Percentiles rank a stretch among this genome's conserved stretches.
phyloP scores from a whole-genome alignment of 1,140 invertebrate species.

The Pseudomyrmex flavicornis region DNA sequence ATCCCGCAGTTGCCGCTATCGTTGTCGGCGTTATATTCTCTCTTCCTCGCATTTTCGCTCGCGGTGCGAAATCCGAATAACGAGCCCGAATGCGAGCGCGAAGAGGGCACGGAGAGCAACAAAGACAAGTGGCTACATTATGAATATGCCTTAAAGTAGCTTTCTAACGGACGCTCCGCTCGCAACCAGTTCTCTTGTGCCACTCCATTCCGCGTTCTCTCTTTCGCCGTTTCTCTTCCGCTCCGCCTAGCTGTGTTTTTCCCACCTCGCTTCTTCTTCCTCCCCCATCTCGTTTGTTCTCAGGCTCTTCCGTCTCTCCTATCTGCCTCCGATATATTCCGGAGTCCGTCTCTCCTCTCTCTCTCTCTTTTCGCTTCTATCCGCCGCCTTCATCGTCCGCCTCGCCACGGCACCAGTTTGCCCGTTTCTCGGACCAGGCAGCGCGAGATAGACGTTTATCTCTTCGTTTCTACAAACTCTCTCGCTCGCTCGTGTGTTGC shows the following conservation, averaged over 20 bases:
- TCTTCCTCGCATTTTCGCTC: slow-evolving; percentile 53
- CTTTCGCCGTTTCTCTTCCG: slow-evolving; percentile 22
- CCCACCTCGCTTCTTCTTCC: slow-evolving; percentile 10
- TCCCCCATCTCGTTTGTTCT: background rate
- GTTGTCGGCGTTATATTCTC: slow-evolving; percentile 58
- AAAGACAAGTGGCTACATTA: slow-evolving; percentile 56
- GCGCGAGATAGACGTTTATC: slow-evolving; percentile 61
- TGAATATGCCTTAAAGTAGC: slow-evolving; percentile 73
- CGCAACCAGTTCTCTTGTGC: slow-evolving; percentile 3
- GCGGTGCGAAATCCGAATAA: slow-evolving; percentile 69
- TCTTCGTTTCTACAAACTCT: slow-evolving; percentile 49
- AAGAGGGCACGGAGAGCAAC: slow-evolving; percentile 4
- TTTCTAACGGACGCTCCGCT: slow-evolving; percentile 53
- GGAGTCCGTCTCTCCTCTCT: background rate
- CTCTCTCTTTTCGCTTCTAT: slow-evolving; percentile 43
- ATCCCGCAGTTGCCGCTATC: slow-evolving; percentile 60
- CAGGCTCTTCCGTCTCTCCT: background rate
- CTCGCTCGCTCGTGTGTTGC: slow-evolving; percentile 31
- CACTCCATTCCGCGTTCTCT: background rate
- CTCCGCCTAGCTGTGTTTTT: slow-evolving; percentile 33
- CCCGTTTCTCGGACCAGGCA: slow-evolving; percentile 48
- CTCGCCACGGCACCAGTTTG: slow-evolving; percentile 43
- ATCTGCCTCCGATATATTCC: background rate
- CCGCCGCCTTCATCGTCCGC: slow-evolving; percentile 47
- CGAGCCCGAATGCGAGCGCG: slow-evolving; percentile 36